Evolutionary conservation across 2,888 invertebrate genomes (phyloP).

Genomic region (Hydraecia micacea): DNA sequence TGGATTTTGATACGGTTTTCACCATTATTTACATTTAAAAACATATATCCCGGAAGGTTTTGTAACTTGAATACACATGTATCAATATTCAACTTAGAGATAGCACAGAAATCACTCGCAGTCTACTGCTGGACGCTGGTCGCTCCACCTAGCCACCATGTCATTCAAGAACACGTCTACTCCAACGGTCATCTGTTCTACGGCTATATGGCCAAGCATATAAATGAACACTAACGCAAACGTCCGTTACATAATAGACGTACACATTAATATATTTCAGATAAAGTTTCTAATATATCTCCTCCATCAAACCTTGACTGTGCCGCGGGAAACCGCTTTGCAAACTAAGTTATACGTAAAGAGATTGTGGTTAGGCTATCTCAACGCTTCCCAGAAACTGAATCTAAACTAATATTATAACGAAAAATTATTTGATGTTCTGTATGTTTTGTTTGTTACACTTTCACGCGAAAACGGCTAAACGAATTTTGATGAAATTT

Average conservation of each 20-base stretch:
- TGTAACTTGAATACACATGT: not conserved
- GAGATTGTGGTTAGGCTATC: constrained; percentile 22
- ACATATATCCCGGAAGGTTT: not conserved
- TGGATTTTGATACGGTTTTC: not conserved
- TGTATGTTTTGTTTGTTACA: not conserved
- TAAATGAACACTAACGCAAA: not conserved
- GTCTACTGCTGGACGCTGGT: not conserved
- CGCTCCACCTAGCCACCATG: not conserved
- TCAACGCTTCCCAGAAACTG: constrained; percentile 1
- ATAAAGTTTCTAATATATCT: constrained; percentile 13
- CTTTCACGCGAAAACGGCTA: not conserved
- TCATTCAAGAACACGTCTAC: no score
- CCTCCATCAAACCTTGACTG: constrained; percentile 20
- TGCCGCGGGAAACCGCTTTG: constrained; percentile 9
- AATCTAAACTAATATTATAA: not conserved
- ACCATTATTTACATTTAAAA: no score
- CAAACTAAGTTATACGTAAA: constrained; percentile 25
- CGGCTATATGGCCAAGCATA: no score
- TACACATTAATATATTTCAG: constrained; percentile 11
- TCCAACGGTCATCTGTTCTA: no score
- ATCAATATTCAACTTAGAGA: not conserved
- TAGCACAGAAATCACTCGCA: not conserved
- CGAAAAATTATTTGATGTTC: not conserved
- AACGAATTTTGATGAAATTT: not conserved
- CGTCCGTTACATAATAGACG: not conserved